These are phyloP conservation scores for Cataglyphis albicans DNA, from an alignment of 2,888 invertebrate genomes.

Conservation along the genomic window DNA sequence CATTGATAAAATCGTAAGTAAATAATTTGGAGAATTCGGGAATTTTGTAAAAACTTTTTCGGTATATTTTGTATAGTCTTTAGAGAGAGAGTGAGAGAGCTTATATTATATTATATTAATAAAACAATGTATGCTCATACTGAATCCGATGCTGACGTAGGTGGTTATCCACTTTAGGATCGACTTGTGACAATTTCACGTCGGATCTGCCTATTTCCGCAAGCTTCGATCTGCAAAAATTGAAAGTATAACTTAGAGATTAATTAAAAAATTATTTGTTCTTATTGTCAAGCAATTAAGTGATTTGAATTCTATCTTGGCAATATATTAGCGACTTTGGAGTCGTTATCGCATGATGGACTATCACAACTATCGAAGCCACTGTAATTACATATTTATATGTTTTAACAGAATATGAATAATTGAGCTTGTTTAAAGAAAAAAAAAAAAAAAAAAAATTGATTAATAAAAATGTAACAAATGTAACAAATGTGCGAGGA, in stretches of 20 bases:
- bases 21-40: background rate
- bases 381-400: background rate
- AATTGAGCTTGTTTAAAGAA: slow-evolving; percentile 8
- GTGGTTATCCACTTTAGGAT: slow-evolving; percentile 76
- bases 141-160: slow-evolving; percentile 78
- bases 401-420: background rate
- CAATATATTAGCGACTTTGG: background rate
- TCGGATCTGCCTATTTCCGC: slow-evolving; percentile 83
- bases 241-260: slow-evolving; percentile 49
- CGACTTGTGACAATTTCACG: slow-evolving; percentile 83
- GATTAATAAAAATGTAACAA: background rate
- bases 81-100: background rate
- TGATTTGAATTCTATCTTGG: background rate
- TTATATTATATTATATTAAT: background rate
- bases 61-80: background rate
- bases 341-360: background rate
- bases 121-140: slow-evolving; percentile 66
- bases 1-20: background rate
- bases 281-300: background rate
- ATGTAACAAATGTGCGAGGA: background rate
- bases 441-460: background rate
- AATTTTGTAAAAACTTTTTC: background rate
- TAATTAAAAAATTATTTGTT: background rate
- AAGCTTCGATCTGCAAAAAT: slow-evolving; percentile 82
- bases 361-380: background rate